A percentile compares a stretch with the other conserved stretches of the same genome.
phyloP scores from a whole-genome alignment of 1,140 invertebrate genomes.

The Venturia canescens region DNA sequence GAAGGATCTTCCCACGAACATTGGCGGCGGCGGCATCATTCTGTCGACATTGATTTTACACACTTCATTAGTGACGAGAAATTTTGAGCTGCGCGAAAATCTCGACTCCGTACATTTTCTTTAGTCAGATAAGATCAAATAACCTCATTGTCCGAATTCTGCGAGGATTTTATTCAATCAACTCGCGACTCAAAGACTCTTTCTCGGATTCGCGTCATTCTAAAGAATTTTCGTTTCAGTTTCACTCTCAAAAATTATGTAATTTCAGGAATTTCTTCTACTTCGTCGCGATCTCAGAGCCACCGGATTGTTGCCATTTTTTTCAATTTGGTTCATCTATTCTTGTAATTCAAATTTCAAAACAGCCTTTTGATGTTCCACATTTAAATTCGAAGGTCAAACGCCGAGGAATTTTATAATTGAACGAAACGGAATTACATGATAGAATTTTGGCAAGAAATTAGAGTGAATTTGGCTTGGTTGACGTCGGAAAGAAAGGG shows the following conservation, averaged over 20 bases:
- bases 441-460: too few species aligned
- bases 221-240: conserved; percentile 45
- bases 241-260: too few species aligned
- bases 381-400: too few species aligned
- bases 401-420: too few species aligned
- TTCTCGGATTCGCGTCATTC: conserved; percentile 70
- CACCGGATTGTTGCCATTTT: background rate
- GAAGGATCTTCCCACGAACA: conserved; percentile 65
- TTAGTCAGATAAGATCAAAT: conserved; percentile 76
- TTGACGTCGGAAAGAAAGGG: background rate
- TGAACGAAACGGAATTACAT: too few species aligned
- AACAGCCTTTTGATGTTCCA: background rate
- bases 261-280: too few species aligned
- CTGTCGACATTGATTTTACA: conserved; percentile 55
- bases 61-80: conserved; percentile 32
- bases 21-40: conserved; percentile 66
- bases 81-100: conserved; percentile 19
- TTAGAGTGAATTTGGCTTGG: too few species aligned
- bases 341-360: conserved; percentile 7
- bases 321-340: too few species aligned
- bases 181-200: conserved; percentile 73
- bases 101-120: conserved; percentile 41
- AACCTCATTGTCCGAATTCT: conserved; percentile 70
- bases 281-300: too few species aligned
- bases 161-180: conserved; percentile 68